A percentile compares a stretch with the other conserved stretches of the same genome.
phyloP scores from a whole-genome alignment of 2,888 invertebrate species.

The Bombylius discolor region DNA sequence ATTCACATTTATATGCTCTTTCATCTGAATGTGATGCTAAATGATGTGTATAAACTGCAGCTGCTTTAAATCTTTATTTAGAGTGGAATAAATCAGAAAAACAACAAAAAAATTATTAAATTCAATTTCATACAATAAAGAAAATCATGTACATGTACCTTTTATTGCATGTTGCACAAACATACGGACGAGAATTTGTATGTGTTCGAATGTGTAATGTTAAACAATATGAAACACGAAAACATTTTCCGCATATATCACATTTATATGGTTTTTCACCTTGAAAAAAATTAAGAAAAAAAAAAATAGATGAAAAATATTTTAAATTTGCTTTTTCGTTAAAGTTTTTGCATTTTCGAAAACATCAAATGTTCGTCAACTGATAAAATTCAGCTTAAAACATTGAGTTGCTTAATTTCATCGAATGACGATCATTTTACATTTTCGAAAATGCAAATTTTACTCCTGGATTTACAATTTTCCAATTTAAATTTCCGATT shows the following conservation, averaged over 20 bases:
- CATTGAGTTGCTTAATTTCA: too few species aligned
- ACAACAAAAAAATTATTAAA: neutral
- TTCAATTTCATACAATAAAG: neutral
- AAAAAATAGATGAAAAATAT: too few species aligned
- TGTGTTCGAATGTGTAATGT: conserved; percentile 70
- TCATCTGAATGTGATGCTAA: conserved; percentile 60
- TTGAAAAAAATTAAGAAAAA: conserved; percentile 16
- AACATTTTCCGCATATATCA: conserved; percentile 67
- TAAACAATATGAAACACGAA: conserved; percentile 66
- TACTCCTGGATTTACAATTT: too few species aligned
- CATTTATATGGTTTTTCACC: conserved; percentile 67
- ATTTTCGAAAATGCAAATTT: too few species aligned
- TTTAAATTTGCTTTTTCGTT: too few species aligned
- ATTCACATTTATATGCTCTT: conserved; percentile 62
- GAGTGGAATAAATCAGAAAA: conserved; percentile 3
- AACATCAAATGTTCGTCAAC: too few species aligned
- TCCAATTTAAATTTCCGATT: too few species aligned
- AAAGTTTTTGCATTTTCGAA: too few species aligned
- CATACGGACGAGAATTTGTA: conserved; percentile 63
- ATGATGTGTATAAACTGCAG: conserved; percentile 68
- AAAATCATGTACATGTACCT: conserved; percentile 24
- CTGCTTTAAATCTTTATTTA: conserved; percentile 53
- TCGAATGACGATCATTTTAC: too few species aligned
- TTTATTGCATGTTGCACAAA: conserved; percentile 56
- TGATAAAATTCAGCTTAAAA: too few species aligned